Conservation (phyloP, 2,888 invertebrate genomes). For the Apoda limacodes region DNA sequence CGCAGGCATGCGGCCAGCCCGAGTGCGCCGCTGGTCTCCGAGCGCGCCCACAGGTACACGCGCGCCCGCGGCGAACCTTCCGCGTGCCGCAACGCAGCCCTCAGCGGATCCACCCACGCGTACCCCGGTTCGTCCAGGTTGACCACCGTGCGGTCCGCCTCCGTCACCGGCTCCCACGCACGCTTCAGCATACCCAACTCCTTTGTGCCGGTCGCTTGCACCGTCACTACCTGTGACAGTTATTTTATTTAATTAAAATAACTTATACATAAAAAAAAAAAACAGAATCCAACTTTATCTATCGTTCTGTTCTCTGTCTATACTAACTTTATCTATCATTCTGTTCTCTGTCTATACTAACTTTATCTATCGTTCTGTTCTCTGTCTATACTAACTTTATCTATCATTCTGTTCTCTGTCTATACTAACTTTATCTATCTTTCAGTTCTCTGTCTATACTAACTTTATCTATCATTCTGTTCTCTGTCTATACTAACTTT, state of each 20-base stretch:
- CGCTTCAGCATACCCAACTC: conserved; percentile 77
- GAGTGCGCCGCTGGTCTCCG: conserved; percentile 80
- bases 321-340: too few relatives aligned
- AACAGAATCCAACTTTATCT: too few relatives aligned
- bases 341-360: too few relatives aligned
- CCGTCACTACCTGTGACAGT: conserved; percentile 22
- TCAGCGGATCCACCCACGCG: conserved; percentile 85
- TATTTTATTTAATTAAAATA: neutral
- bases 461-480: too few relatives aligned
- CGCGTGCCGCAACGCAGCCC: conserved; percentile 77
- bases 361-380: too few relatives aligned
- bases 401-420: too few relatives aligned
- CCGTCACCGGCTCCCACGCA: conserved; percentile 45
- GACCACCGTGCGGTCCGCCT: conserved; percentile 62
- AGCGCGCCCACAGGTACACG: conserved; percentile 77
- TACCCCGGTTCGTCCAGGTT: conserved; percentile 75
- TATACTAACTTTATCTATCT: too few relatives aligned
- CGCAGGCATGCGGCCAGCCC: conserved; percentile 93
- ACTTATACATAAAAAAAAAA: too few relatives aligned
- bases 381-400: too few relatives aligned
- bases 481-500: too few relatives aligned
- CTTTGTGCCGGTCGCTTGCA: conserved; percentile 73
- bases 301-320: too few relatives aligned
- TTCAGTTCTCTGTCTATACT: too few relatives aligned
- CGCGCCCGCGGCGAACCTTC: conserved; percentile 70